Base-by-base conservation (phyloP, 2,797 vertebrate species). In the Poecile montanus region DNA sequence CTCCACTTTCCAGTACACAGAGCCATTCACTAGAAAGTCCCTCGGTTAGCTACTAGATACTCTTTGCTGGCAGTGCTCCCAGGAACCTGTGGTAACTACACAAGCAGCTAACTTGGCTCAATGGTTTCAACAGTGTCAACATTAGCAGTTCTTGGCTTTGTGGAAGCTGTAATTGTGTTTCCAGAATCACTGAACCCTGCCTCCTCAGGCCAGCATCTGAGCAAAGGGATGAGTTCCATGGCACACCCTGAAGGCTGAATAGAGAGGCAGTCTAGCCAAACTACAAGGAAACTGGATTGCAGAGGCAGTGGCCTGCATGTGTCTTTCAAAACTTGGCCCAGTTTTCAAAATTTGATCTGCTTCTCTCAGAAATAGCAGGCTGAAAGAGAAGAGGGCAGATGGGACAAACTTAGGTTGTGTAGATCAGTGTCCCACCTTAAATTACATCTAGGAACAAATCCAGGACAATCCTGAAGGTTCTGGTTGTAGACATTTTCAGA, bases 11-110 rank as follows among this genome's bases (percentile, higher is more conserved):
- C 74, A 88, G 65, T 34, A 90, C 85, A 79, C 57, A 88, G 67
- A 80, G 60, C n/a, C 73, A 89, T 91, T 95, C 91, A 89, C 56
- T 93, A 94, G 89, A 87, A 92, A 87, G 83, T 58, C 53, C 76
- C 50, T 80, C 74, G 61, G 63, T 96, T 91, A 90, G 93, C 71
- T 94, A 90, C 83, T 56, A 93, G 84, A 93, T 84, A 75, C 16
- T 61, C 30, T 80, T n/a, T 61, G 53, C 77, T 95, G 95, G 91
- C 89, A 85, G 40, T 79, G 75, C 77, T 93, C 89, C 87, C 83
- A 88, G 73, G 56, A 81, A 92, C 79, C 77, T 63, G 53, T 79
- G 63, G 80, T 85, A 91, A 67, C 83, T 82, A 36, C 42, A 73
- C 4, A 8, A 66, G 56, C 85, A 73, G 93, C 88, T 87, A 87